A percentile compares a stretch with the other conserved stretches of the same genome.
Evolutionary conservation across 2,113 vertebrate species (phyloP).

Genomic region (Microtus ochrogaster): DNA sequence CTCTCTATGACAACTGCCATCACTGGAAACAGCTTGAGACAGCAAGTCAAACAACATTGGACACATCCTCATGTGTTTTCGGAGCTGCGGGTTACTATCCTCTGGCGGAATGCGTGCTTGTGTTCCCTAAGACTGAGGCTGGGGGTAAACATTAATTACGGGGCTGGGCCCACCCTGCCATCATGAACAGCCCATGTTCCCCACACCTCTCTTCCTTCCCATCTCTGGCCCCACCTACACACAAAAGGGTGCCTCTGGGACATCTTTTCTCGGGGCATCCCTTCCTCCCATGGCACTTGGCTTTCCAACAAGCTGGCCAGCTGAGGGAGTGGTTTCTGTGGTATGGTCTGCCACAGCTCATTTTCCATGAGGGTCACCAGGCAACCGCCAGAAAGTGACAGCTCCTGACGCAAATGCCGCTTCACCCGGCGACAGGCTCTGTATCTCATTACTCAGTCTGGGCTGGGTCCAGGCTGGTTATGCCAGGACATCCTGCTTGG

Average conservation of each 20-base stretch:
- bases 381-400: conserved; percentile 74
- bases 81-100: background rate
- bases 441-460: conserved; percentile 40
- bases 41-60: background rate
- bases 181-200: background rate
- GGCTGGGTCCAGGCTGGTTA: conserved; percentile 18
- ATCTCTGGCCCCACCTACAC: background rate
- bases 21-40: background rate
- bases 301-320: conserved; percentile 63
- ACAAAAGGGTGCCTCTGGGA: background rate
- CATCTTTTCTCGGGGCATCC: background rate
- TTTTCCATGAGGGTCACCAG: conserved; percentile 79
- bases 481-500: background rate
- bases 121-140: background rate
- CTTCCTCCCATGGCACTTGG: background rate
- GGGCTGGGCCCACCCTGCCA: background rate
- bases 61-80: background rate
- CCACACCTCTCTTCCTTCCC: background rate
- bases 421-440: background rate
- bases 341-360: conserved; percentile 53
- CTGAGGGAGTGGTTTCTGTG: conserved; percentile 76
- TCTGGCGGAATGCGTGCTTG: background rate
- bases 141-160: background rate
- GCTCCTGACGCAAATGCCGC: conserved; percentile 58
- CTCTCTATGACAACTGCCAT: rapidly evolving